Base-by-base conservation (phyloP, 2,113 vertebrate genomes). In the Polyodon spathula region DNA sequence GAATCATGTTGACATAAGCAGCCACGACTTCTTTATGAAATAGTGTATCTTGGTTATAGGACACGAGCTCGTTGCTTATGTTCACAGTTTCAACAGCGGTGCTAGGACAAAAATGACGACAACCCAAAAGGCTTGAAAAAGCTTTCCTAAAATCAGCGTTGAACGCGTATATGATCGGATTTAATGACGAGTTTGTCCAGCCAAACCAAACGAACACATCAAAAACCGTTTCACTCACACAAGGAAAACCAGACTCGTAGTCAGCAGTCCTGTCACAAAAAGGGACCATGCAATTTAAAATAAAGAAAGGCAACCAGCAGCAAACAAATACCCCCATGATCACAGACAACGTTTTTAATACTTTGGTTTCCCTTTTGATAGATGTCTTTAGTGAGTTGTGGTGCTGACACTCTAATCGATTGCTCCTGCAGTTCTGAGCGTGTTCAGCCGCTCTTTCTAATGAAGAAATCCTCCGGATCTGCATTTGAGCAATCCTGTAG, bases 251-350 rank as follows among this genome's bases (percentile, higher is more conserved):
- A 6, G 86, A 78, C 0, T 71, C 52, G 7, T 70, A 70, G 66
- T 85, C 83, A 0, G 76, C 67, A 8, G 81, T 73, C 11, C 79
- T 83, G 38, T 84, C 75, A 1, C 94, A 98, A 79, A 98, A 98
- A 10, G 95, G 94, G 15, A 95, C 90, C 78, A 88, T 85, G 75
- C 95, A 97, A 73, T 97, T 98, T 11, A 98, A 83, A 61, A 98
- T 66, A 60, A 97, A 97, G 73, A 98, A 97, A 0, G 95, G 94
- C 73, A 97, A 71, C 93, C 94, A 98, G 83, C 93, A 97, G 71
- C 91, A 94, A 66, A 98, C 93, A 15, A 97, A 98, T 46, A 95
- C 95, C 0, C 95, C 93, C 93, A 97, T 89, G 61, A 97, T 94
- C 65, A 97, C 67, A 0, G 94, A 93, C 5, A 98, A 85, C 0